Evolutionary conservation across 1,140 invertebrate genomes (phyloP), one percentile per base, ranked within the genome.

Genomic region (Drosophila ficusphila): DNA sequence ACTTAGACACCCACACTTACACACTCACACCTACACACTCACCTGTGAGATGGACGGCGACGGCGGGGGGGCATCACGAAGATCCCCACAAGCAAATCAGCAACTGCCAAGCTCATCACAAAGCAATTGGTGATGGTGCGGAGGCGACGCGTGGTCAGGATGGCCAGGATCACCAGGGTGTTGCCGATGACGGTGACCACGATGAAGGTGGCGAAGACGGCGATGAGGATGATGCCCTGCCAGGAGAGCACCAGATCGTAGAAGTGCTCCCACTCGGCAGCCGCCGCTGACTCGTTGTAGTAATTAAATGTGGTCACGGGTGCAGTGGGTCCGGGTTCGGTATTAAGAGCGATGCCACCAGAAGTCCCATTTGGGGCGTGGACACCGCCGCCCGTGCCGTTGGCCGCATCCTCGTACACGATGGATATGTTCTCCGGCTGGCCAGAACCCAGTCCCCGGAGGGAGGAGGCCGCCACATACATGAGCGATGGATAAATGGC

Each of bases 51-150:
- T 94, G 92, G n/a, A 94, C 93, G 41, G 94, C 94, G 21, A 99
- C 96, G 53, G 97, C 96, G 41, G 97, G 96, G 96, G 8, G 98
- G 98, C 97, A 99, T 98, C 0, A 99, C 98, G 74, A 98, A 96
- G 36, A 97, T 94, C 0, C 97, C 97, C 0, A 99, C 97, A 48
- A 97, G 92, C 83, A 97, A 94, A 93, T 99, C 98, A 39, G 97
- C 97, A 1, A 96, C 95, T 0, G 98, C 97, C 77, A 98, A 92
- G 34, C 97, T 98, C 64, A 97, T 98, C 23, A 99, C 96, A 91
- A 98, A 98, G 92, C 97, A 98, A 92, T 99, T 99, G 56, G 98
- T 98, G 19, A 98, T 97, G 14, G 97, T 98, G 53, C 97, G 94
- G 31, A 99, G 92, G 48, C 97, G 94, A 64, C 96, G 94, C 34